phyloP scores from a whole-genome alignment of 1,140 invertebrate genomes.

The Anthonomus grandis region DNA sequence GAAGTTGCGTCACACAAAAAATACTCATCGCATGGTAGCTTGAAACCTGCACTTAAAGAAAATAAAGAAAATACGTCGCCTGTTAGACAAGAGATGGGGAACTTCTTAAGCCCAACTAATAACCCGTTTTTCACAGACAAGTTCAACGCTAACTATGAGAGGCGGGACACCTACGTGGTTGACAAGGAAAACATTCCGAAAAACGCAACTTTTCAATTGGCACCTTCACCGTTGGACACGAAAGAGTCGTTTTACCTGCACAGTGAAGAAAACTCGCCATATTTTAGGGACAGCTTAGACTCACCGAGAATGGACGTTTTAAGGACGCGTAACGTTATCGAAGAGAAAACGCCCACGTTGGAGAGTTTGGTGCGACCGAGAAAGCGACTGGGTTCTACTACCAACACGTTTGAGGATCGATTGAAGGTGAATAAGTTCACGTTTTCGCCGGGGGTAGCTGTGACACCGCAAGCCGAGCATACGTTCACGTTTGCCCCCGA shows the following conservation, averaged over 20 bases:
- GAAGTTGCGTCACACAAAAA: background rate
- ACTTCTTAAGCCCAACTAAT: constrained; percentile 7
- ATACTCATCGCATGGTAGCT: background rate
- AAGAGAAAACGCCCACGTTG: background rate
- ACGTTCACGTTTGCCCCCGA: background rate
- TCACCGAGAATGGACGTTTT: background rate
- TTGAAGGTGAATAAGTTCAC: constrained; percentile 9
- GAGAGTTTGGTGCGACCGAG: background rate
- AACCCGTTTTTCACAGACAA: constrained; percentile 11
- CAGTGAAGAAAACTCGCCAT: constrained; percentile 1
- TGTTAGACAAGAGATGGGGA: background rate
- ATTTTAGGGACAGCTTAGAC: constrained; percentile 20
- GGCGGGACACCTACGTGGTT: constrained; percentile 26
- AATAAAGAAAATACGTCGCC: background rate
- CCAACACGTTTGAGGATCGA: constrained; percentile 11
- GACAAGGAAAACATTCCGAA: background rate
- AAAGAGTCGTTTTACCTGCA: background rate
- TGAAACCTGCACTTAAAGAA: background rate
- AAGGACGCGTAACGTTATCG: background rate
- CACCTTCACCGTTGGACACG: background rate
- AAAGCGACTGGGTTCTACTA: background rate
- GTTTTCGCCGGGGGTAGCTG: constrained; percentile 13
- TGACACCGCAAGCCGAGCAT: too few species aligned
- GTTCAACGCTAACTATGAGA: constrained; percentile 1
- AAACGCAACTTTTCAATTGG: background rate